phyloP scores from a whole-genome alignment of 1,140 invertebrate species.

The Lordiphosa collinella region DNA sequence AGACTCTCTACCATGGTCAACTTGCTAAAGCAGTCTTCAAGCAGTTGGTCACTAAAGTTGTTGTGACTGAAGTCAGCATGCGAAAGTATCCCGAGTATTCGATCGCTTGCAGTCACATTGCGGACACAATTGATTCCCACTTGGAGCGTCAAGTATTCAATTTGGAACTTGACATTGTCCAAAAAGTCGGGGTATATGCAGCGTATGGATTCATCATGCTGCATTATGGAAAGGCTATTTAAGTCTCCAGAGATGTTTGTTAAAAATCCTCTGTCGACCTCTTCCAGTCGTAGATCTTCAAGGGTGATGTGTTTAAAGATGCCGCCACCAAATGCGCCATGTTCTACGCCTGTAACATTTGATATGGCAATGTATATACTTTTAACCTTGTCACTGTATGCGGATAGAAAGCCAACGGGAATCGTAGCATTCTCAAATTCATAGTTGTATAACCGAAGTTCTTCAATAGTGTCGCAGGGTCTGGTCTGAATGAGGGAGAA shows the following conservation, averaged over 20 bases:
- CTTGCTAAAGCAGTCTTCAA: slow-evolving; percentile 33
- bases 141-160: slow-evolving; percentile 32
- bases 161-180: slow-evolving; percentile 43
- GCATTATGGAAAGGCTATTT: slow-evolving; percentile 24
- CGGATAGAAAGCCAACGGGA: slow-evolving; percentile 36
- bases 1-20: slow-evolving; percentile 46
- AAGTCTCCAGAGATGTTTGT: slow-evolving; percentile 19
- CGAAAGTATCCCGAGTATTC: slow-evolving; percentile 27
- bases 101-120: slow-evolving; percentile 49
- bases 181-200: slow-evolving; percentile 34
- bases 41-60: slow-evolving; percentile 29
- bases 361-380: slow-evolving; percentile 38
- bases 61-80: slow-evolving; percentile 55
- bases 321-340: slow-evolving; percentile 44
- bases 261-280: slow-evolving; percentile 36
- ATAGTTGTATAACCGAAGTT: slow-evolving; percentile 43
- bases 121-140: slow-evolving; percentile 28
- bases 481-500: neutral
- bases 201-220: slow-evolving; percentile 27
- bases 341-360: slow-evolving; percentile 30
- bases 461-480: slow-evolving; percentile 20
- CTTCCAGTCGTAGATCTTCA: slow-evolving; percentile 35
- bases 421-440: slow-evolving; percentile 33
- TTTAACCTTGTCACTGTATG: slow-evolving; percentile 22
- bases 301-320: slow-evolving; percentile 34